Percentiles rank a stretch among this genome's conserved stretches.
Evolutionary conservation across 64 coral and sea anemone genomes (phyloP).

Genomic region (Orbicella faveolata): DNA sequence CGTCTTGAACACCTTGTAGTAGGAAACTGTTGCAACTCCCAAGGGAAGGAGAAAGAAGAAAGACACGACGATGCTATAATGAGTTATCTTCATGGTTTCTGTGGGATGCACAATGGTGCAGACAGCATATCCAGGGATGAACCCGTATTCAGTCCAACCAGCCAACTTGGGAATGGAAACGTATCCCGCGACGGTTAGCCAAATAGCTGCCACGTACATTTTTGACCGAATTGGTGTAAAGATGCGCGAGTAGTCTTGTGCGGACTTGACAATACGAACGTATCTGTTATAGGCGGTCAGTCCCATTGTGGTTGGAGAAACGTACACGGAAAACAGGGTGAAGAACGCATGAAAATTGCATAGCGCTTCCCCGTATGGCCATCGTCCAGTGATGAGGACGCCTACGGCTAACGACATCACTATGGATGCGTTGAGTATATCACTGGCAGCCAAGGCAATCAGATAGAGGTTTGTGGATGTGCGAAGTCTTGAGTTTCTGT

Average conservation of each 20-base stretch:
- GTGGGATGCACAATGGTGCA: slow-evolving; percentile 11
- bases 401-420: background rate
- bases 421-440: background rate
- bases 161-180: slow-evolving; percentile 8
- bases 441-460: slow-evolving; percentile 12
- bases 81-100: background rate
- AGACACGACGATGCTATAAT: background rate
- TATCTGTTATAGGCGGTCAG: slow-evolving; percentile 18
- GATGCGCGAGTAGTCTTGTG: background rate
- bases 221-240: background rate
- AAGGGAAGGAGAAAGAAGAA: slow-evolving; percentile 1
- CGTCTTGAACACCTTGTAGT: background rate
- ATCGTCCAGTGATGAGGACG: background rate
- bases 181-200: slow-evolving; percentile 1
- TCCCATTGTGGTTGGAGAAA: slow-evolving; percentile 11
- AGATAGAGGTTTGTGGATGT: slow-evolving; percentile 57
- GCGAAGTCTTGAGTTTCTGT: slow-evolving; percentile 39
- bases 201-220: background rate
- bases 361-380: slow-evolving; percentile 1
- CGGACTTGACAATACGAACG: background rate
- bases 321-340: slow-evolving; percentile 3
- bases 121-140: slow-evolving; percentile 15
- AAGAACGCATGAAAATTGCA: slow-evolving; percentile 1
- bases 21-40: background rate
- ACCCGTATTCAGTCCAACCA: background rate